These are phyloP conservation scores for Pomacea canaliculata DNA, from an alignment of 2,888 invertebrate species.

Conservation along the genomic window DNA sequence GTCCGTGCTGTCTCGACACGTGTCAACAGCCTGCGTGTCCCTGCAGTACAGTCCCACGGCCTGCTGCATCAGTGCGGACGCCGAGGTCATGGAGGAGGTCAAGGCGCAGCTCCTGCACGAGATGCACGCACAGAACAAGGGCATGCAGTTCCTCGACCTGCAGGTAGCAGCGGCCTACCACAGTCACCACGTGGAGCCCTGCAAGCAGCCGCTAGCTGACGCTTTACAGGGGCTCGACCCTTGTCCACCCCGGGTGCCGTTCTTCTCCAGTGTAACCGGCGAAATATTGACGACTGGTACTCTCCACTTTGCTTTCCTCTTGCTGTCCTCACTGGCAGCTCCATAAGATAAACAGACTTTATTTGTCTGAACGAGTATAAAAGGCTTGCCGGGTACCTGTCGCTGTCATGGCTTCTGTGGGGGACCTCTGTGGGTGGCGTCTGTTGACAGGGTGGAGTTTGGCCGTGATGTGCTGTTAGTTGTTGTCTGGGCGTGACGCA, in stretches of 20 bases:
- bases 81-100: constrained; percentile 29
- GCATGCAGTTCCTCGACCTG: constrained; percentile 33
- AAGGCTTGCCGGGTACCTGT: too few species aligned
- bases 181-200: constrained; percentile 42
- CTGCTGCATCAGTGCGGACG: constrained; percentile 43
- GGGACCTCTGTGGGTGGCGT: too few species aligned
- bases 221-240: constrained; percentile 30
- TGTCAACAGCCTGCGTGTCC: constrained; percentile 11
- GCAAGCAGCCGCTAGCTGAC: constrained; percentile 30
- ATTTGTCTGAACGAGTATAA: too few species aligned
- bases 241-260: constrained; percentile 20
- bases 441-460: too few species aligned
- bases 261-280: constrained; percentile 51
- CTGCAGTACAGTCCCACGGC: constrained; percentile 40
- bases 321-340: too few species aligned
- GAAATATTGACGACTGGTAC: constrained; percentile 9
- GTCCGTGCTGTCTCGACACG: too few species aligned
- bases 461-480: too few species aligned
- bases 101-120: constrained; percentile 25
- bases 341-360: too few species aligned
- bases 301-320: too few species aligned
- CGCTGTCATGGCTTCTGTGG: too few species aligned
- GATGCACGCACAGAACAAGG: constrained; percentile 5
- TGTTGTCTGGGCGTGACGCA: too few species aligned
- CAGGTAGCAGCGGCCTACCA: constrained; percentile 52